phyloP scores from a whole-genome alignment of 23 tunicate genomes.

The Halocynthia aurantium region DNA sequence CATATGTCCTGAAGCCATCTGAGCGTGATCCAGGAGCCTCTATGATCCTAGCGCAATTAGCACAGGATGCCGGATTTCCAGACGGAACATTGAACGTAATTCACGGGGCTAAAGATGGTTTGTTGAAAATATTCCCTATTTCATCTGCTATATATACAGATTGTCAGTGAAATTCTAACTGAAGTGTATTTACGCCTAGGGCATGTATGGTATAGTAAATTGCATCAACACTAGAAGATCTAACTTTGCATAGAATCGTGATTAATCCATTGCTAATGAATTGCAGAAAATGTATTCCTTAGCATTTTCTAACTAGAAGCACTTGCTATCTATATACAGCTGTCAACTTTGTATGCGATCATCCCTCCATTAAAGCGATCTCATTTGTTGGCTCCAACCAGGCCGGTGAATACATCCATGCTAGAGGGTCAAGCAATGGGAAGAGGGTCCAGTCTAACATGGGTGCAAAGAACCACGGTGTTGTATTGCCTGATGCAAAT shows the following conservation, averaged over 20 bases:
- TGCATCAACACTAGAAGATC: too few species aligned
- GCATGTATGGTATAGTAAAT: too few species aligned
- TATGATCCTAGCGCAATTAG: constrained; percentile 82
- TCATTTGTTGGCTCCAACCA: constrained; percentile 97
- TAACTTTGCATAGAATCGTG: too few species aligned
- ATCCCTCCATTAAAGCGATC: constrained; percentile 87
- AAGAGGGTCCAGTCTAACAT: constrained; percentile 96
- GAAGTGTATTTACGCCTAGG: too few species aligned
- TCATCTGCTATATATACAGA: too few species aligned
- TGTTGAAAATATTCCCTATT: neutral
- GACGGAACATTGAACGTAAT: constrained; percentile 89
- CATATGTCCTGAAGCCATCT: constrained; percentile 93
- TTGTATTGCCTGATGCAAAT: constrained; percentile 97
- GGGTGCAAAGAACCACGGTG: constrained; percentile 99
- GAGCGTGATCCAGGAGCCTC: constrained; percentile 96
- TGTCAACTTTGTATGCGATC: constrained; percentile 93
- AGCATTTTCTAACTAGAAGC: too few species aligned
- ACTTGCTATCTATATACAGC: constrained; percentile 34
- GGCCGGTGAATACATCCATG: constrained; percentile 98
- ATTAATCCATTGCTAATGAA: too few species aligned
- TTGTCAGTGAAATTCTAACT: too few species aligned
- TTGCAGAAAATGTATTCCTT: too few species aligned
- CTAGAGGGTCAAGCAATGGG: constrained; percentile 89
- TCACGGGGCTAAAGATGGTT: constrained; percentile 92
- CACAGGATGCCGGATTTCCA: constrained; percentile 92